Base-by-base conservation (phyloP, 1,140 invertebrate genomes). In the Brachionus sp. region DNA sequence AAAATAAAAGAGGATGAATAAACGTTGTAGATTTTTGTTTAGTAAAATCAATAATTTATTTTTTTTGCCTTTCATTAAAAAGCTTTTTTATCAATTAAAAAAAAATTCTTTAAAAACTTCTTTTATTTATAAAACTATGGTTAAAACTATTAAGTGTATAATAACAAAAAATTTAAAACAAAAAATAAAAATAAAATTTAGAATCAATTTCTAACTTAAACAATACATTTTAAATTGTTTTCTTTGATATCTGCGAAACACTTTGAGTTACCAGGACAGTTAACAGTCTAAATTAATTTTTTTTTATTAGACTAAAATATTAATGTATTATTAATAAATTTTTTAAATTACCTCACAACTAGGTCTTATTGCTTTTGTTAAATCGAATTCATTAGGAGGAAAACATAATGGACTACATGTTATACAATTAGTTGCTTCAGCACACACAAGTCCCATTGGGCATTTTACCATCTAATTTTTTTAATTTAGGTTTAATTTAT, bases 401-500 rank as follows among this genome's bases (percentile, higher is more conserved):
- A 75, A 75, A 39, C 70, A 75, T 23, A 75, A 12, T 46, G 70
- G 70, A 46, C 44, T 75, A 35, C 70, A 75, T 46, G 70, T 46
- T 46, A 23, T 4, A 75, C 70, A 75, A 46, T 75, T 75, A 9
- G 39, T 29, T 44, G 70, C 70, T 46, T 75, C 70, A 35, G 70
- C 70, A 75, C 70, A 75, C 10, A 75, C 9, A 46, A 75, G 44
- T 12, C 70, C 70, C 10, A 9, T 3, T 75, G 70, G 42, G 46
- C 70, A 75, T 46, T 44, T 19, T 13, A 46, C 42, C 70, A 75
- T 75, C 70, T 75, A n/a, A 6, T 75, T 75, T 25, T 25, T 46
- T 75, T 10, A 46, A 46, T 3, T 39, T 44, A 23, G n/a, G 5
- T 39, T 73, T 42, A 16, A 16, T 42, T 23, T 39, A 13, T 10